Evolutionary conservation across 2,888 invertebrate species (phyloP).

Genomic region (Scaptomyza caliginosa): DNA sequence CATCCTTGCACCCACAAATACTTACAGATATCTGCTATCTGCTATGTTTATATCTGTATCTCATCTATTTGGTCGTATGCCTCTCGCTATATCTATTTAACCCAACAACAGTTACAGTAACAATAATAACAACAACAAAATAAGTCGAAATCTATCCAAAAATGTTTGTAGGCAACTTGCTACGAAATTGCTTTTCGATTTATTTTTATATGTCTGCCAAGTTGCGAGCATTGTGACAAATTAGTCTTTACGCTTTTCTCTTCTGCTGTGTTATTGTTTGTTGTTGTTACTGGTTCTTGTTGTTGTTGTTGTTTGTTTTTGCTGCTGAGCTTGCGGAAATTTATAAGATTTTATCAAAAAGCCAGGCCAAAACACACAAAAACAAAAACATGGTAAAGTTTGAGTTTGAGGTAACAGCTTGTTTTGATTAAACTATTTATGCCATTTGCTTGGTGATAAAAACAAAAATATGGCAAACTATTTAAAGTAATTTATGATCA

Average conservation of each 20-base stretch:
- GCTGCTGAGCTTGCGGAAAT: constrained; percentile 38
- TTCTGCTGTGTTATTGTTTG: constrained; percentile 21
- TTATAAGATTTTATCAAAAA: constrained; percentile 37
- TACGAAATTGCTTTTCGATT: constrained; percentile 78
- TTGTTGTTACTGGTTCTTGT: constrained; percentile 17
- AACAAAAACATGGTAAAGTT: constrained; percentile 5
- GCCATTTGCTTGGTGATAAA: neutral
- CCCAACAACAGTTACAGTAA: constrained; percentile 47
- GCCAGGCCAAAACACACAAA: too few species aligned
- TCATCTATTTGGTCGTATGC: constrained; percentile 52
- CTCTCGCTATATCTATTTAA: constrained; percentile 65
- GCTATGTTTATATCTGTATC: constrained; percentile 61
- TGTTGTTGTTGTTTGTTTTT: constrained; percentile 14
- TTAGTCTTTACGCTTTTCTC: constrained; percentile 59
- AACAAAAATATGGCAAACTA: neutral
- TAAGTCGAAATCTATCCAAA: constrained; percentile 40
- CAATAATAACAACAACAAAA: constrained; percentile 7
- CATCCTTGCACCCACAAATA: neutral
- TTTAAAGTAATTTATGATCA: neutral
- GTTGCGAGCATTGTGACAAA: constrained; percentile 74
- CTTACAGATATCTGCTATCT: constrained; percentile 38
- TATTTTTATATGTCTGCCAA: constrained; percentile 73
- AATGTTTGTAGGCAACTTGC: constrained; percentile 56
- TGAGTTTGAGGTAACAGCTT: constrained; percentile 3
- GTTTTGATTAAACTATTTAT: neutral